phyloP scores from a whole-genome alignment of 2,113 vertebrate genomes.

The Rhynchomys soricoides region DNA sequence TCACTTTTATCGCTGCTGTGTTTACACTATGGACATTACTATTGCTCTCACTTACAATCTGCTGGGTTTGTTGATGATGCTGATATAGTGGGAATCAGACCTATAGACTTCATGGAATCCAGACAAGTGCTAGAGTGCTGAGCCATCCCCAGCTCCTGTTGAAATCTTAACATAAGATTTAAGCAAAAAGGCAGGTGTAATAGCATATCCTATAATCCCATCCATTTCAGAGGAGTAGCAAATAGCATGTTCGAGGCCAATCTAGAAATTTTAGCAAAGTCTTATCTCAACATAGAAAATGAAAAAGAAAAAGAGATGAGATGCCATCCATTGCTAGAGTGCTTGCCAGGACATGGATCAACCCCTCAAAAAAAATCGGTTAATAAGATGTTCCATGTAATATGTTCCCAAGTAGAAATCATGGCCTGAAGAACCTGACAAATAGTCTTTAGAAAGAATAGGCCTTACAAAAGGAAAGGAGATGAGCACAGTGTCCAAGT shows the following conservation, averaged over 20 bases:
- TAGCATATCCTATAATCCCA: background rate
- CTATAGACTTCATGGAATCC: background rate
- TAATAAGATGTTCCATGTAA: conserved; percentile 1
- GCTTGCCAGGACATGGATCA: background rate
- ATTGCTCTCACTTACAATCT: background rate
- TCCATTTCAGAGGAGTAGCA: background rate
- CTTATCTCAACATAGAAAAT: background rate
- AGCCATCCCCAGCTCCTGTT: background rate
- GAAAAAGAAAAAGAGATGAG: background rate
- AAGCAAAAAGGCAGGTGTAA: background rate
- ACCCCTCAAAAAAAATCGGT: background rate
- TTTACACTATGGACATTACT: background rate
- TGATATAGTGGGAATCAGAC: background rate
- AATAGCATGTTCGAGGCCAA: background rate
- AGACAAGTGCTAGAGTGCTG: background rate
- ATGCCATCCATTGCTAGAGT: background rate
- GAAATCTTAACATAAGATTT: conserved; percentile 19
- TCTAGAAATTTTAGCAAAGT: background rate
- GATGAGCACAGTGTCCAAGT: background rate
- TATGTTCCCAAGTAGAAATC: background rate
- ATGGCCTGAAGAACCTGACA: background rate
- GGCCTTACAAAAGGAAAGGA: background rate
- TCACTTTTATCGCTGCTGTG: background rate
- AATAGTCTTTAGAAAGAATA: background rate
- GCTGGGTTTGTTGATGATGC: background rate